A percentile compares a stretch with the other conserved stretches of the same genome.
These are phyloP conservation scores for Lampris incognitus DNA, from an alignment of 2,113 vertebrate genomes.

Conservation along the genomic window DNA sequence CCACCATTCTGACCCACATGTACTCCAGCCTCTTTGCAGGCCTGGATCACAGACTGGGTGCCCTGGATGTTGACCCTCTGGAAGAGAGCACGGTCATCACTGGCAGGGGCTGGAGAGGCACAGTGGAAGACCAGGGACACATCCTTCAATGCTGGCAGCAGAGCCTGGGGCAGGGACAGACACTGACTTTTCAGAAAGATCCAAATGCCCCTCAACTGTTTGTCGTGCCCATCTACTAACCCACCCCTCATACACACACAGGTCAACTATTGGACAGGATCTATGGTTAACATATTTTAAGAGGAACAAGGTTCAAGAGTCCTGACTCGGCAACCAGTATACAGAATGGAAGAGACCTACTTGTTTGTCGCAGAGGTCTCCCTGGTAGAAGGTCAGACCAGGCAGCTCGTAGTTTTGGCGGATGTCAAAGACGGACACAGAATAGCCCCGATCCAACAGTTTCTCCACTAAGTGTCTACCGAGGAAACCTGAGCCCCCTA, in stretches of 20 bases:
- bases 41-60: conserved; percentile 88
- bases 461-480: conserved; percentile 93
- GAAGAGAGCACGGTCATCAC: conserved; percentile 89
- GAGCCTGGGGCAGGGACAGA: conserved; percentile 78
- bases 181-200: background rate
- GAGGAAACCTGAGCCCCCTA: conserved; percentile 94
- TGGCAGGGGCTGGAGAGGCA: conserved; percentile 90
- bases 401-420: conserved; percentile 84
- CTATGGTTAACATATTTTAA: no score
- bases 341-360: conserved; percentile 65
- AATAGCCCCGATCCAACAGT: conserved; percentile 88
- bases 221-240: no score
- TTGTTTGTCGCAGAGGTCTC: conserved; percentile 92
- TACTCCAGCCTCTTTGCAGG: conserved; percentile 90
- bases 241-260: no score
- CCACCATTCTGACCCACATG: conserved; percentile 82
- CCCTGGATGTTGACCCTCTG: conserved; percentile 91
- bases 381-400: conserved; percentile 87
- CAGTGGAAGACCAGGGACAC: conserved; percentile 93
- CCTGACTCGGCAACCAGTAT: background rate
- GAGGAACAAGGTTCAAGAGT: background rate
- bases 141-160: conserved; percentile 87
- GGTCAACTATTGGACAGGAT: no score
- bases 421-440: conserved; percentile 93
- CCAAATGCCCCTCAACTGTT: no score